These are phyloP conservation scores for Cranoglanis bouderius DNA, from an alignment of 2,113 vertebrate species.

Conservation along the genomic window DNA sequence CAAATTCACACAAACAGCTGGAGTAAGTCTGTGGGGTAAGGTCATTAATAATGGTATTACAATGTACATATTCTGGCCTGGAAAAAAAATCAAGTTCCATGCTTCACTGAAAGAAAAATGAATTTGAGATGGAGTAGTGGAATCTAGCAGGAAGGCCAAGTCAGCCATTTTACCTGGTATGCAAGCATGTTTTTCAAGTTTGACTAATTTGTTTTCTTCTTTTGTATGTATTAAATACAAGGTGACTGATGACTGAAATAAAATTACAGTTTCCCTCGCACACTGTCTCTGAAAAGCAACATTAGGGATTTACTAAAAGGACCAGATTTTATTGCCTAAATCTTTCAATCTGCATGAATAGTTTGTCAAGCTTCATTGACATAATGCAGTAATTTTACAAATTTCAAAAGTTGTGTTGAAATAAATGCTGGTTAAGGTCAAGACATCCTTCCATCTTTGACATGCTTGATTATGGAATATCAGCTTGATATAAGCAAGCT, in stretches of 20 bases:
- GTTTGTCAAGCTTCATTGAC: neutral
- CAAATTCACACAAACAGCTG: constrained; percentile 30
- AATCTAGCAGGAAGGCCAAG: constrained; percentile 12
- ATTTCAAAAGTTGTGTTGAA: neutral
- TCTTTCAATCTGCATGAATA: neutral
- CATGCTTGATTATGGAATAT: neutral
- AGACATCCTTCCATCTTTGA: neutral
- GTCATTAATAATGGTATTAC: constrained; percentile 40
- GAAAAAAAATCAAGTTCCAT: constrained; percentile 12
- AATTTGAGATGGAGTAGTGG: constrained; percentile 6
- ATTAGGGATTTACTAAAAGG: neutral
- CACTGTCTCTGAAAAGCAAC: neutral
- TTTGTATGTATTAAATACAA: constrained; percentile 50
- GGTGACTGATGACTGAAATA: constrained; percentile 3
- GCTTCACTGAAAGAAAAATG: constrained; percentile 16
- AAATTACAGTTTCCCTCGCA: neutral
- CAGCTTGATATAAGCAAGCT: neutral
- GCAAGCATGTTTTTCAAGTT: constrained; percentile 25
- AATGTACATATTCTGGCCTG: constrained; percentile 15
- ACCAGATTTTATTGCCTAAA: neutral
- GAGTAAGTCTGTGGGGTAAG: constrained; percentile 16
- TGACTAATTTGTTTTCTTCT: neutral
- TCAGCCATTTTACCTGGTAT: constrained; percentile 11
- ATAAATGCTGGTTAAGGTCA: neutral
- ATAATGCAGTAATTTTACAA: neutral